Conservation (phyloP, 2,797 vertebrate genomes). For the Gymnothorax javanicus region DNA sequence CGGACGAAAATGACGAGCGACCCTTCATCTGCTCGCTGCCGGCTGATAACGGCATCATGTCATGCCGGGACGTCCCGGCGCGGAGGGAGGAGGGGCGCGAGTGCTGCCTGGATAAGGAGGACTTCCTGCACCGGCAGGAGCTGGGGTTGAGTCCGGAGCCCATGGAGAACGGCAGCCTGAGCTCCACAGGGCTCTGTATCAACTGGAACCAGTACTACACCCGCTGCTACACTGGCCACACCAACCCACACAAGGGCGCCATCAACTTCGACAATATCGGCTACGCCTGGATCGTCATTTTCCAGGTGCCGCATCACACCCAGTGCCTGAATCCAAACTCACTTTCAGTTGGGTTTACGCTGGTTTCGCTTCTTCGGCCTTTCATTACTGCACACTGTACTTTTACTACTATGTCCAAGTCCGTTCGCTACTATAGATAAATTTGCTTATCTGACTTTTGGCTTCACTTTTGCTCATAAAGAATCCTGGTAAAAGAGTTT, state of each 20-base stretch:
- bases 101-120: conserved; percentile 91
- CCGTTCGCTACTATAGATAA: too few species aligned
- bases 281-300: conserved; percentile 98
- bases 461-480: too few species aligned
- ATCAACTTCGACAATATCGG: conserved; percentile 99
- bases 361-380: too few species aligned
- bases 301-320: conserved; percentile 77
- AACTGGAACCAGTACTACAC: conserved; percentile 98
- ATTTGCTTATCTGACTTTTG: too few species aligned
- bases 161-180: conserved; percentile 77
- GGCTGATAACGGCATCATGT: conserved; percentile 96
- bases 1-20: conserved; percentile 90
- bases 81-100: conserved; percentile 84
- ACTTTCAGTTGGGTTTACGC: too few species aligned
- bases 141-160: conserved; percentile 76
- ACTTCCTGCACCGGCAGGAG: conserved; percentile 81
- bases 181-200: conserved; percentile 81
- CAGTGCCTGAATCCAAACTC: too few species aligned
- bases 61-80: conserved; percentile 86
- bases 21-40: conserved; percentile 97
- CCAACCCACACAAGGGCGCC: conserved; percentile 94
- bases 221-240: conserved; percentile 83
- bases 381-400: too few species aligned
- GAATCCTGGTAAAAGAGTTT: too few species aligned
- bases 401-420: too few species aligned